phyloP scores from a whole-genome alignment of 2,113 vertebrate genomes.

The Bubo blakistoni region DNA sequence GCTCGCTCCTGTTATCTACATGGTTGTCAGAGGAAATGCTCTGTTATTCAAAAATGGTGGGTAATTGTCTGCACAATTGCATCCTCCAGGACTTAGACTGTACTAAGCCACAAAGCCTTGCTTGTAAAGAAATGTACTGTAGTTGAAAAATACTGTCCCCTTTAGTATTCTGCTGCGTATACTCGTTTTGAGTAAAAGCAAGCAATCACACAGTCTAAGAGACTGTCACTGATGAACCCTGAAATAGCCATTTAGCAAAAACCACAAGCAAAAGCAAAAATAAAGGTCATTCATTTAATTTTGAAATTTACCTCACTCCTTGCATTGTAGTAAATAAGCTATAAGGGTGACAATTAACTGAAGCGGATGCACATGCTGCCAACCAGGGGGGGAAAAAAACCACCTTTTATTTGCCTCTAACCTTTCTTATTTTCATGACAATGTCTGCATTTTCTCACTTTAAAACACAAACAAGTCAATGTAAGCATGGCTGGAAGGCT shows the following conservation, averaged over 20 bases:
- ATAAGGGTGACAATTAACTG: neutral
- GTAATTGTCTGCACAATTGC: neutral
- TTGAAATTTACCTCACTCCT: neutral
- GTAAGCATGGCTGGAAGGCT: constrained; percentile 43
- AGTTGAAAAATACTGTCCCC: neutral
- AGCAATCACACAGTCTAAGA: neutral
- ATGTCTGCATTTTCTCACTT: constrained; percentile 21
- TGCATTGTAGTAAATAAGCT: neutral
- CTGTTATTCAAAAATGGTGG: neutral
- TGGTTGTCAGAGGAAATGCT: neutral
- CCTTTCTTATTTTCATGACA: constrained; percentile 16
- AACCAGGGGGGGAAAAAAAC: neutral
- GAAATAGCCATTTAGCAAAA: neutral
- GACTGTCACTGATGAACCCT: neutral
- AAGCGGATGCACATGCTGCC: neutral
- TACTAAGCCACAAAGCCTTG: neutral
- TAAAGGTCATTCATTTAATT: neutral
- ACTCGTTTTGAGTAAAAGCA: neutral
- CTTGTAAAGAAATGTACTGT: neutral
- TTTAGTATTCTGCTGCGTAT: neutral
- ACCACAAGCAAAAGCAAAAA: neutral
- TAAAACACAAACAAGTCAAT: constrained; percentile 36
- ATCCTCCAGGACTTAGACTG: neutral
- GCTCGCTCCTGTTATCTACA: neutral
- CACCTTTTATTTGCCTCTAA: neutral